Base-by-base conservation (phyloP, 1,140 invertebrate species). In the Bursaphelenchus mucronatus region DNA sequence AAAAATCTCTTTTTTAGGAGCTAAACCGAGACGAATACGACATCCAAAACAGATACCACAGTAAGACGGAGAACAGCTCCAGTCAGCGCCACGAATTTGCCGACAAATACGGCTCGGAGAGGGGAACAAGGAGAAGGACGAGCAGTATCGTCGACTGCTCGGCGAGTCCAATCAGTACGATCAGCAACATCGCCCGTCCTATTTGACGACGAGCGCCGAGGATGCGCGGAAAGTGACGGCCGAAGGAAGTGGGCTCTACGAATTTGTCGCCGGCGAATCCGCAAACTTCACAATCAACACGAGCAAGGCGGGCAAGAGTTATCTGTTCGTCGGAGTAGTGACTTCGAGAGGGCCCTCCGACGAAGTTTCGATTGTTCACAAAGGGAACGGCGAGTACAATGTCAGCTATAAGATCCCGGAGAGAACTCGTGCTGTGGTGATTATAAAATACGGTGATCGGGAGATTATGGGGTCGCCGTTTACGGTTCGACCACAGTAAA, bases 311-410 rank as follows among this genome's bases (percentile, higher is more conserved):
- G 93, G 93, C 61, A 90, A 89, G 75, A 9, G 97, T 82, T 91
- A 97, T 76, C 83, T 97, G 45, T 96, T 90, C 83, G 90, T 96
- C 40, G 93, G 93, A 50, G 88, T 97, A 71, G 89, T 92, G 78
- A 94, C 94, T 57, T 92, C 94, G 0, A 94, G 94, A 82, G 90
- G 90, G 67, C 90, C 92, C 0, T 94, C 91, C 82, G 94, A 97
- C 66, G 94, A 97, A 82, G 89, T 97, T 43, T 89, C 87, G 75
- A 88, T 95, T 52, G 94, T 94, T 82, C 92, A 97, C 82, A 87
- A 89, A 69, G 92, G 93, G n/a, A 88, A 89, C 74, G 90, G 93
- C 82, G 89, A 90, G 80, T 97, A 64, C 67, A 40, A 56, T 17
- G 70, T 71, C 17, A 54, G 39, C 11, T 71, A 71, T 39, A 61